Evolutionary conservation across 2,888 invertebrate genomes (phyloP), one percentile per base, ranked within the genome.

Genomic region (Epinotia ramella): DNA sequence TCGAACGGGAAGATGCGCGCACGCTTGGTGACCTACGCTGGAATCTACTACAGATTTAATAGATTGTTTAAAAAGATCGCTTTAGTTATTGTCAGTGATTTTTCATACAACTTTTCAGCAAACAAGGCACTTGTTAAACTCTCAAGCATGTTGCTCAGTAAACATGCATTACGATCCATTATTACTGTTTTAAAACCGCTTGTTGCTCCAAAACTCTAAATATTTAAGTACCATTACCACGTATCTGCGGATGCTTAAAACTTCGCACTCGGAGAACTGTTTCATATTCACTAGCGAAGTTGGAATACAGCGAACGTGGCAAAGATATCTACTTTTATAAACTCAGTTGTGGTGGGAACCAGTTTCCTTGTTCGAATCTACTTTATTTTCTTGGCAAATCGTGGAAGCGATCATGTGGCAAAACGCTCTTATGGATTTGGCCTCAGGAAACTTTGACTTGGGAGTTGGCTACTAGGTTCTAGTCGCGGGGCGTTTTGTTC

Each of bases 321-420:
- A 81, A 80, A 82, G 84, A 87, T 86, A 86, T 84, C 82, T 83
- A 87, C 83, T 88, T 88, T 89, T 91, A 91, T 88, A 87, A 89
- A 89, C 87, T 88, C 83, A 80, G 86, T 87, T 87, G 90, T 84
- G 88, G 90, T 88, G 80, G 83, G 81, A 87, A 88, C 84, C 87
- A 89, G 89, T 91, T 90, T 88, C 81, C 85, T 84, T 88, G 89
- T 88, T 89, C 84, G 83, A 84, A 84, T 84, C 84, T 86, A 89
- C 90, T 91, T 89, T 91, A 92, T 92, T 92, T 92, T 92, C 92
- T 92, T 92, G 92, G 90, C 90, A 91, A 91, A 93, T 92, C 91
- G 91, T 90, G 87, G 88, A 92, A 91, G 90, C 92, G 92, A 93
- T 94, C 94, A 93, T 92, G 93, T 93, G 92, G 93, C 91, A 92